These are phyloP conservation scores for Diorhabda sublineata DNA, from an alignment of 1,140 invertebrate species.

Conservation along the genomic window DNA sequence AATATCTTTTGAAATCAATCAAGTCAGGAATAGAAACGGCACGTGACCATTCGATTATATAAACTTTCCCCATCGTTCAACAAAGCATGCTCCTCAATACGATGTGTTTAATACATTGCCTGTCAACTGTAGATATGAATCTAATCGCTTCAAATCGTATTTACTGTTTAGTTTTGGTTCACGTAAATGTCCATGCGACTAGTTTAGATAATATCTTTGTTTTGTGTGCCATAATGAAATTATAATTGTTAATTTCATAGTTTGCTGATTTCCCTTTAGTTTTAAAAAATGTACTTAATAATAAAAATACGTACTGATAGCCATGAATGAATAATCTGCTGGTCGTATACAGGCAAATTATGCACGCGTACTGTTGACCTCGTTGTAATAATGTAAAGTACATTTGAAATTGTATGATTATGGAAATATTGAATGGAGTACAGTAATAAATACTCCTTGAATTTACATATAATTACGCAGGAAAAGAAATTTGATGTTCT, in stretches of 20 bases:
- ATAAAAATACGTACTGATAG: too few species aligned
- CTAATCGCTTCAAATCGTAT: constrained; percentile 9
- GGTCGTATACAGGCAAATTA: too few species aligned
- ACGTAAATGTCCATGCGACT: not conserved
- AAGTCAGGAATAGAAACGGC: not conserved
- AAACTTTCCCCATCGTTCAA: not conserved
- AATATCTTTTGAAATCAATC: constrained; percentile 1
- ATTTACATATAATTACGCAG: too few species aligned
- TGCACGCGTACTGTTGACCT: too few species aligned
- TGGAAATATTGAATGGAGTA: too few species aligned
- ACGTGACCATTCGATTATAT: constrained; percentile 13
- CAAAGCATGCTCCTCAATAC: not conserved
- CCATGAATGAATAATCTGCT: too few species aligned
- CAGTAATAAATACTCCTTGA: too few species aligned
- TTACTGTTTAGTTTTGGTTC: constrained; percentile 11
- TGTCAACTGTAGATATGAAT: constrained; percentile 10
- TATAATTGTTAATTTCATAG: constrained; percentile 12
- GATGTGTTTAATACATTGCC: constrained; percentile 1
- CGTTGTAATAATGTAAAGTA: too few species aligned
- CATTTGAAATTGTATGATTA: too few species aligned
- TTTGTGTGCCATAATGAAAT: constrained; percentile 9
- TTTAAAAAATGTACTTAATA: too few species aligned
- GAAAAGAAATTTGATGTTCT: too few species aligned
- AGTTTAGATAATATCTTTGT: constrained; percentile 13
- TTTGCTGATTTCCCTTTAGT: not conserved